Evolutionary conservation across 2,888 invertebrate species (phyloP), one percentile per base, ranked within the genome.

Genomic region (Lasioglossum lativentre): DNA sequence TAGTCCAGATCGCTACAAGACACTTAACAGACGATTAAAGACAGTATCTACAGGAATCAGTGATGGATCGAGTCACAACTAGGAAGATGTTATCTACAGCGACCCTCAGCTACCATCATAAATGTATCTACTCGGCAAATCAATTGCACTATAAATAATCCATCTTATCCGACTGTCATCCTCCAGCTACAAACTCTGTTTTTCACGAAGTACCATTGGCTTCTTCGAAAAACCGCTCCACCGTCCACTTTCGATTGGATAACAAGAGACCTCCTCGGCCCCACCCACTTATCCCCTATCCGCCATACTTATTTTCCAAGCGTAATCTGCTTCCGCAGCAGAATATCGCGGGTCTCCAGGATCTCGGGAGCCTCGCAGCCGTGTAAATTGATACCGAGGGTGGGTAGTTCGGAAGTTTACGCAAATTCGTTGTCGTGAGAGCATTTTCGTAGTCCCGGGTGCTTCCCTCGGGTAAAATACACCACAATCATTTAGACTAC

Each of bases 311-410:
- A 70, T 78, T 86, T 83, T 72, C 76, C 75, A 45, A n/a, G 68
- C 76, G 75, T 82, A 73, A 84, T 82, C 66, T 84, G 77, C 83
- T 83, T 83, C 86, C 78, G 68, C 74, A 56, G 76, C 78, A 66
- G 75, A 75, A 85, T 73, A 66, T 23, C 83, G 42, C 47, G 45
- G 8, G 34, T 16, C 27, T 52, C n/a, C 19, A 16, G 47, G 34
- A 42, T 14, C 45, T 56, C 30, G 40, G 40, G 40, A 45, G 56
- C 63, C 42, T 63, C 66, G 73, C 56, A 66, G 59, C 75, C 34
- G 45, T 70, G 80, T 85, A 89, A 89, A 89, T 83, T 82, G 89
- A 89, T 89, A 89, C 76, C 66, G 74, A 81, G 59, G 80, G 70
- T 78, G 45, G 78, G 63, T 59, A 73, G 73, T 73, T 87, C 79